Evolutionary conservation across 2,113 vertebrate genomes (phyloP).

Genomic region (Muntiacus reevesi): DNA sequence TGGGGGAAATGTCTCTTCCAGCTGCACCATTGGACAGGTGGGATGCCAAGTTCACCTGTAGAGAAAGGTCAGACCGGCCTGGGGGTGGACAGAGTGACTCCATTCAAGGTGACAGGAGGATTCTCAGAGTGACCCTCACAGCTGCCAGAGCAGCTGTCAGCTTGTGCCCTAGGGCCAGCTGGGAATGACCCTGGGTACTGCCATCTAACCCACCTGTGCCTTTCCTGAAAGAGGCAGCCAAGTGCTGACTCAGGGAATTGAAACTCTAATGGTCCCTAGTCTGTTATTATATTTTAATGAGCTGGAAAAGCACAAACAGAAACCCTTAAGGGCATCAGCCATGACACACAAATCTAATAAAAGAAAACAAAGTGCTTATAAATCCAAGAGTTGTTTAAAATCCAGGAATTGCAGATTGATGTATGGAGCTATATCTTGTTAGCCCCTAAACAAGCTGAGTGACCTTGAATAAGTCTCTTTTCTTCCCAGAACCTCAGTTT

Average conservation of each 20-base stretch:
- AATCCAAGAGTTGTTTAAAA: slow-evolving; percentile 28
- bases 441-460: not conserved
- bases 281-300: slow-evolving; percentile 59
- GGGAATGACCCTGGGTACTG: accelerated
- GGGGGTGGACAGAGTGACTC: not conserved
- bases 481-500: not conserved
- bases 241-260: slow-evolving; percentile 19
- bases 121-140: not conserved
- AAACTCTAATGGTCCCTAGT: not conserved
- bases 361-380: slow-evolving; percentile 45
- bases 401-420: not conserved
- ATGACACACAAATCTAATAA: slow-evolving; percentile 48
- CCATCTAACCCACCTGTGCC: not conserved
- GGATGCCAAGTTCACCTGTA: too few relatives aligned
- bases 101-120: not conserved
- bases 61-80: not conserved
- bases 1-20: not conserved
- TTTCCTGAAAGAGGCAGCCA: not conserved
- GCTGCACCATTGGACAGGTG: not conserved
- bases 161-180: not conserved
- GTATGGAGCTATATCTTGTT: not conserved
- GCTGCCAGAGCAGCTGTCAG: not conserved
- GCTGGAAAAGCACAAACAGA: slow-evolving; percentile 63
- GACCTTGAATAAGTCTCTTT: not conserved
- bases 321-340: slow-evolving; percentile 34